Conservation (phyloP, 2,888 invertebrate species). For the Clepsis dumicolana region DNA sequence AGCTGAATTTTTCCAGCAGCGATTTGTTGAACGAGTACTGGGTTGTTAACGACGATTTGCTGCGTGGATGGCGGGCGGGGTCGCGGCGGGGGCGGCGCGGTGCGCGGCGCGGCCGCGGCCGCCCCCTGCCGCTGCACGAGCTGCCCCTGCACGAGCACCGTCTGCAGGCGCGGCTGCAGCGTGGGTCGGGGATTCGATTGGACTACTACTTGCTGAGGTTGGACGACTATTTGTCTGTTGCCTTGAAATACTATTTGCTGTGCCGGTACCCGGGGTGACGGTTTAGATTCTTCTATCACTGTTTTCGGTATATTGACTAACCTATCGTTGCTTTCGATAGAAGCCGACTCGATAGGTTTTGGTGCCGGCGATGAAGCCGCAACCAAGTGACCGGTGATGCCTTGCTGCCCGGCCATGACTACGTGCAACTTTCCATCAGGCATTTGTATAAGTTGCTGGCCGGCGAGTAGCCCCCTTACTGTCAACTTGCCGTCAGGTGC, state of each 20-base stretch:
- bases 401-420: constrained; percentile 88
- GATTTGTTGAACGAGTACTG: constrained; percentile 92
- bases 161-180: constrained; percentile 70
- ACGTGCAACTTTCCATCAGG: constrained; percentile 97
- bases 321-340: constrained; percentile 51
- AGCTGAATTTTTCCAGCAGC: constrained; percentile 94
- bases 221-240: constrained; percentile 71
- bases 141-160: constrained; percentile 69
- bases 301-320: constrained; percentile 51
- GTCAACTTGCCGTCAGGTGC: constrained; percentile 96
- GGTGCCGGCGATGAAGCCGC: constrained; percentile 65
- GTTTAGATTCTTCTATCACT: constrained; percentile 48
- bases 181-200: constrained; percentile 60
- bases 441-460: constrained; percentile 96
- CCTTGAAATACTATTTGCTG: constrained; percentile 66
- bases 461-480: constrained; percentile 95
- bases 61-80: constrained; percentile 75
- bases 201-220: constrained; percentile 62
- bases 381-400: constrained; percentile 76
- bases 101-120: constrained; percentile 53
- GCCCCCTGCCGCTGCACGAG: constrained; percentile 56
- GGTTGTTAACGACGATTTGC: constrained; percentile 93
- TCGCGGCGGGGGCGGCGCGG: constrained; percentile 57
- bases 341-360: constrained; percentile 56
- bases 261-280: constrained; percentile 46